Base-by-base conservation (phyloP, 2,797 vertebrate genomes). In the Hipposideros larvatus region DNA sequence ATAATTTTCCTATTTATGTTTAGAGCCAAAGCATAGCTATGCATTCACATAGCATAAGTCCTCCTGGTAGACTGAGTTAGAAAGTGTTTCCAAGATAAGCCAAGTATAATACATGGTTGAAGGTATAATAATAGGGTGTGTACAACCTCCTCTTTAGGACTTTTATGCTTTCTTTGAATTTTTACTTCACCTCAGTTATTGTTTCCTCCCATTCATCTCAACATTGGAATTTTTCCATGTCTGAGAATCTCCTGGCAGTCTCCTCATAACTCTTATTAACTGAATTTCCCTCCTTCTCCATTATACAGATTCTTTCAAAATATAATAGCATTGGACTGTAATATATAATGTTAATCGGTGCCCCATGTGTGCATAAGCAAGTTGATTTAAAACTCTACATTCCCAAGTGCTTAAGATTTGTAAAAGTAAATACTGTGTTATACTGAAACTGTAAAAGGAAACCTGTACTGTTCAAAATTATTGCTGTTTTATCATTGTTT, bases 311-410 rank as follows among this genome's bases (percentile, higher is more conserved):
- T 57, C 63, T 74, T 95, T 96, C 74, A 86, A 86, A 93, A 88
- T 79, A 55, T 53, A 83, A 77, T 46, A 78, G 51, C 63, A 85
- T 26, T 75, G 51, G 48, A 9, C 91, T 91, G 24, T 57, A 87
- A 80, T 90, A 94, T 31, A 91, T 92, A 85, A 96, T 89, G n/a
- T 59, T 95, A 96, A 95, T 89, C 96, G 57, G 82, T 93, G 53
- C 15, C 73, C n/a, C 74, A 43, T 34, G 3, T 94, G 73, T 65
- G 46, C 24, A 68, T 51, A 71, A 73, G 24, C 48, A 82, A 77
- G 86, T 88, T 97, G 77, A 94, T 88, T 96, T 96, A 94, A 94
- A 95, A 79, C 34, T 71, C 66, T 46, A 37, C 51, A 16, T 88
- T 88, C 55, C 57, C 43, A 65, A 73, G n/a, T 78, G 78, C 68